Evolutionary conservation across 2,888 invertebrate genomes (phyloP).

Genomic region (Gandaritis pyraliata): DNA sequence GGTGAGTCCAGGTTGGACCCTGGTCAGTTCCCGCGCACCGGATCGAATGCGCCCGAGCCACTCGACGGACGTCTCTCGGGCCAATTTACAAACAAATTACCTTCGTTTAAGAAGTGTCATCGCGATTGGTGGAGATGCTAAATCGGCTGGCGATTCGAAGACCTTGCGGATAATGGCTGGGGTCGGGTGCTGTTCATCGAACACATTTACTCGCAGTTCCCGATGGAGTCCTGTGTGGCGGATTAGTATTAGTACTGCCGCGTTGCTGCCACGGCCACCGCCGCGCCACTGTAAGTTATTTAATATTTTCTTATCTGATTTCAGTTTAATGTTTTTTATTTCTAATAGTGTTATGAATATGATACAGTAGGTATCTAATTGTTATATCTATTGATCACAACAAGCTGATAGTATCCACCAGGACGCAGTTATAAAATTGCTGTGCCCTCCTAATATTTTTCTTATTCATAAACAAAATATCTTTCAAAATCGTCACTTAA

Average conservation of each 20-base stretch:
- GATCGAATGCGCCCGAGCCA: slow-evolving; percentile 71
- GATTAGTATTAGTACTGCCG: slow-evolving; percentile 53
- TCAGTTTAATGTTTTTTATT: background rate
- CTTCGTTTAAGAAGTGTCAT: slow-evolving; percentile 83
- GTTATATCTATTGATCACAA: no score
- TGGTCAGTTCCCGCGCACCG: slow-evolving; percentile 61
- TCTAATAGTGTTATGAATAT: no score
- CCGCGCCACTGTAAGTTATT: slow-evolving; percentile 53
- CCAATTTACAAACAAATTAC: slow-evolving; percentile 84
- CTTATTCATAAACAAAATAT: no score
- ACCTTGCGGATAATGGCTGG: slow-evolving; percentile 81
- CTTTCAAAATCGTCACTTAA: no score
- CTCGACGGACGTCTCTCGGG: slow-evolving; percentile 73
- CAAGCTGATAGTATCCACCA: no score
- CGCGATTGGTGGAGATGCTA: slow-evolving; percentile 82
- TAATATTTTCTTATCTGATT: slow-evolving; percentile 31
- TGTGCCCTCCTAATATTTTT: no score
- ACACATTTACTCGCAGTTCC: slow-evolving; percentile 61
- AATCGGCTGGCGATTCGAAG: slow-evolving; percentile 79
- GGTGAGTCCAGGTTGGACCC: slow-evolving; percentile 66
- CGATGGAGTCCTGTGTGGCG: slow-evolving; percentile 61
- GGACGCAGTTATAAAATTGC: no score
- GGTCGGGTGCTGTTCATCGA: slow-evolving; percentile 60
- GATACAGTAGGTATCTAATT: no score
- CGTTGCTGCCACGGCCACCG: slow-evolving; percentile 40